phyloP scores from a whole-genome alignment of 2,113 vertebrate genomes.

The Lichenostomus cassidix region DNA sequence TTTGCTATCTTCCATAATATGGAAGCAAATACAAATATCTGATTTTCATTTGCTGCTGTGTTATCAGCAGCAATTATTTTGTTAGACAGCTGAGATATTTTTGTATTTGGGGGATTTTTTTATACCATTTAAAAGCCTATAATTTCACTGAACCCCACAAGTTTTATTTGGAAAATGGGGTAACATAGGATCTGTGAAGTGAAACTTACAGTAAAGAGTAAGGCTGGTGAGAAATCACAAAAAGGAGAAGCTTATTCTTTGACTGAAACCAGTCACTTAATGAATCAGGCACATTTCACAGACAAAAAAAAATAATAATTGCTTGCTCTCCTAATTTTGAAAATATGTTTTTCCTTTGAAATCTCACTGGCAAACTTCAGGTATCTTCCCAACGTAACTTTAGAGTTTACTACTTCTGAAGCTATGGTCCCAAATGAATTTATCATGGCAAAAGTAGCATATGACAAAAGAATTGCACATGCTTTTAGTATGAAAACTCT shows the following conservation, averaged over 20 bases:
- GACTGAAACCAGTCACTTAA: slow-evolving; percentile 6
- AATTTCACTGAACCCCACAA: neutral
- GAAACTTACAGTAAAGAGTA: neutral
- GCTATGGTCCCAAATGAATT: neutral
- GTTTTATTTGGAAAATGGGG: neutral
- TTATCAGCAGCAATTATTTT: neutral
- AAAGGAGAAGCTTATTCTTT: slow-evolving; percentile 30
- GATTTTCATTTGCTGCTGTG: neutral
- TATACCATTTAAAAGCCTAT: neutral
- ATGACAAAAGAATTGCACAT: neutral
- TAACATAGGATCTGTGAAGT: neutral
- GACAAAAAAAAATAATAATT: neutral
- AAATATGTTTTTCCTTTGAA: neutral
- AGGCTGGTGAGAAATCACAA: slow-evolving; percentile 3
- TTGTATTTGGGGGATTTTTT: neutral
- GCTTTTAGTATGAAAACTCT: neutral
- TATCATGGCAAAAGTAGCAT: neutral
- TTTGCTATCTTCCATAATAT: neutral
- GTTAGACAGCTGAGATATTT: neutral
- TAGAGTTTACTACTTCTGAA: neutral
- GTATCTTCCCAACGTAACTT: neutral
- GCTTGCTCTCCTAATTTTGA: neutral
- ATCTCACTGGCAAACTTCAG: neutral
- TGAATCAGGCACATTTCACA: neutral
- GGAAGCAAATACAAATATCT: neutral